Percentiles rank a stretch among this genome's conserved stretches.
Conservation (phyloP, 2,888 invertebrate species). For the Leuctra nigra region DNA sequence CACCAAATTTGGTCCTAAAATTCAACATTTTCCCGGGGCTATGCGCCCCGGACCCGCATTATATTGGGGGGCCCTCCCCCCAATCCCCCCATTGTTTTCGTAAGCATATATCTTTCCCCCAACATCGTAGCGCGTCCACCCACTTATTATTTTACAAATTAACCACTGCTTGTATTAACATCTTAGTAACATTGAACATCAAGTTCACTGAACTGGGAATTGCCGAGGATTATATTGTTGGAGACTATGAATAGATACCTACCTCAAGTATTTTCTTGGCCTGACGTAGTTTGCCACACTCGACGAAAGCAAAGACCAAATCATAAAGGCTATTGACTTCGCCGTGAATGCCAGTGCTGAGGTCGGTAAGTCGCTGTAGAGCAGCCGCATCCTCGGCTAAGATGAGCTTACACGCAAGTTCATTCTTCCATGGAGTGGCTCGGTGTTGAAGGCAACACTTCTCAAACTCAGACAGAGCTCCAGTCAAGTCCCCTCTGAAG, state of each 20-base stretch:
- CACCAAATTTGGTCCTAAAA: no score
- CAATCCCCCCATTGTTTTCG: no score
- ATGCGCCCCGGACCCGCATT: no score
- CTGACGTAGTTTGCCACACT: conserved; percentile 70
- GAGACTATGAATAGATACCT: conserved; percentile 13
- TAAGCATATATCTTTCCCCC: no score
- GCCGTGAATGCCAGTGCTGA: conserved; percentile 69
- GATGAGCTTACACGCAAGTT: conserved; percentile 63
- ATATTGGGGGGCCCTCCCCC: no score
- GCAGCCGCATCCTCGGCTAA: conserved; percentile 67
- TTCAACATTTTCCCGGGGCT: no score
- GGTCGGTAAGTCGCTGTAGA: conserved; percentile 75
- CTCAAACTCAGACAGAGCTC: conserved; percentile 66
- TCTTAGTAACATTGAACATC: no score
- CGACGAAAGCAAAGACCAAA: conserved; percentile 74
- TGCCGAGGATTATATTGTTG: no score
- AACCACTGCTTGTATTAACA: no score
- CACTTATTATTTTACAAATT: no score
- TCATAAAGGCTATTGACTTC: conserved; percentile 81
- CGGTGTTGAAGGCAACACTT: conserved; percentile 58
- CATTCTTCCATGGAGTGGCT: conserved; percentile 69
- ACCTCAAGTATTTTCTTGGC: conserved; percentile 75
- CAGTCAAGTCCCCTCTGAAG: conserved; percentile 59
- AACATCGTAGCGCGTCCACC: no score
- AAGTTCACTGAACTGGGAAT: no score